Evolutionary conservation across 2,888 invertebrate species (phyloP).

Genomic region (Gerris lacustris): DNA sequence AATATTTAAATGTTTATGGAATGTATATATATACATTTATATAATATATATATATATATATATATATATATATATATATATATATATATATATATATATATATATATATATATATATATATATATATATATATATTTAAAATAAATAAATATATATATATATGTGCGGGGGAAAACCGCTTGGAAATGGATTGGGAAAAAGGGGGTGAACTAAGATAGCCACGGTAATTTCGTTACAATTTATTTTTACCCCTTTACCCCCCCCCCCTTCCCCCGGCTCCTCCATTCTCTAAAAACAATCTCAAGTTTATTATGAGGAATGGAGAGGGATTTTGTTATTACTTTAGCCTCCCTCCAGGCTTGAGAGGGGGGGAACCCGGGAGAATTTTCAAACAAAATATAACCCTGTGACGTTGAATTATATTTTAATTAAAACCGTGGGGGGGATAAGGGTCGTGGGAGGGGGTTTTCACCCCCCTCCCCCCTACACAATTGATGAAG

Average conservation of each 20-base stretch:
- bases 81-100: no score
- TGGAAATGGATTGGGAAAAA: no score
- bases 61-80: no score
- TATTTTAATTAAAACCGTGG: slow-evolving; percentile 10
- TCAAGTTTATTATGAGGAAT: slow-evolving; percentile 11
- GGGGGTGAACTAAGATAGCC: not conserved
- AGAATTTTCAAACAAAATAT: slow-evolving; percentile 16
- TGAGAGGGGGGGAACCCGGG: slow-evolving; percentile 12
- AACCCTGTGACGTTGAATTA: slow-evolving; percentile 9
- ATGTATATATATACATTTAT: no score
- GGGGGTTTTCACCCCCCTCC: not conserved
- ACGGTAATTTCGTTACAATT: slow-evolving; percentile 10
- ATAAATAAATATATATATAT: no score
- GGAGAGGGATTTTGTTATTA: slow-evolving; percentile 11
- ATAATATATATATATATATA: no score
- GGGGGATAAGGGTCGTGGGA: not conserved
- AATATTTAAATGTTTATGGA: no score
- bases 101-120: no score
- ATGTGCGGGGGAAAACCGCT: no score
- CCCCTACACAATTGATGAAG: slow-evolving; percentile 26
- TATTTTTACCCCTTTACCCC: not conserved
- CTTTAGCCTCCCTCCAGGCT: slow-evolving; percentile 2
- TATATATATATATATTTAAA: no score
- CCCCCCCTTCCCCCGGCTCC: not conserved
- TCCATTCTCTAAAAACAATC: slow-evolving; percentile 8